Evolutionary conservation across 1,140 invertebrate species (phyloP), one percentile per base, ranked within the genome.

Genomic region (Danaus melanippus): DNA sequence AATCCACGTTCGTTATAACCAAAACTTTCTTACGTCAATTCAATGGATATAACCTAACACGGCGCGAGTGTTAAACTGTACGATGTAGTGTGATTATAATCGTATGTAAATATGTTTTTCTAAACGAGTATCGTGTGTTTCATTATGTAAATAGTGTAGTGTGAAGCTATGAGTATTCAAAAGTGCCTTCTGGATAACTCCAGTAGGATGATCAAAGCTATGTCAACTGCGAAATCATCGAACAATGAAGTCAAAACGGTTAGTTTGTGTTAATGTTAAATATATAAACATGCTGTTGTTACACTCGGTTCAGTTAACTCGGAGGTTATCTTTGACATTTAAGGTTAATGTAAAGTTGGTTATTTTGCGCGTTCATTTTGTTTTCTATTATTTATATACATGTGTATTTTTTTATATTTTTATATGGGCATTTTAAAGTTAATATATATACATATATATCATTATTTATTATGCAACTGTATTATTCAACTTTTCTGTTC

Each of bases 11-110:
- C 41, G 50, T 39, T 15, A 39, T 48, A 41, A 52, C 44, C 65
- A 71, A 84, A 86, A 84, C 79, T 86, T 86, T 84, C 71, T 86
- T 84, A 80, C 79, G 81, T 83, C 76, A 79, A 80, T 76, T 78
- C 80, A 76, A 86, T 86, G 83, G 83, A 84, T 86, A 84, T 84
- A 86, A 86, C 83, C 79, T 86, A 86, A 84, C 73, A 73, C 58
- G 59, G 45, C 67, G 73, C 69, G 73, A 66, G 54, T 74, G 72
- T 66, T 46, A 64, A 58, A 48, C 17, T 71, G 65, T 58, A 64
- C 62, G 58, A 61, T 61, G 61, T 54, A 21, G 44, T 9, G 15
- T 15, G 44, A 12, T 15, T 45, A 45, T 45, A 39, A 46, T 55
- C 47, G 55, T 49, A 67, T 63, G 71, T 61, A 61, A 54, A 32